A percentile compares a stretch with the other conserved stretches of the same genome.
Conservation (phyloP, 2,113 vertebrate genomes). For the Cricetomys ansorgei region DNA sequence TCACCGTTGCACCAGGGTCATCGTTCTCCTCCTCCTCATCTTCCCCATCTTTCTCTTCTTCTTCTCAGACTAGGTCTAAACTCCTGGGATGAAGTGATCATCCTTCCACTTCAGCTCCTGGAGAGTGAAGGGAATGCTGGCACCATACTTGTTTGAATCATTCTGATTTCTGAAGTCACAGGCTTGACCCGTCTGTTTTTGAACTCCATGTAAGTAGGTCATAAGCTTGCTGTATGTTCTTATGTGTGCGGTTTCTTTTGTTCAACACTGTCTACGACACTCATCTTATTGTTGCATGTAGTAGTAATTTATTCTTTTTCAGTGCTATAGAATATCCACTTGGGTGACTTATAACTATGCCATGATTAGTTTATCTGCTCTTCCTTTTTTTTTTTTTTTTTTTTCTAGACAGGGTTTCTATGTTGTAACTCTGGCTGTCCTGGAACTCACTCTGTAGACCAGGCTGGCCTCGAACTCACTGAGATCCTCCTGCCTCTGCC, state of each 20-base stretch:
- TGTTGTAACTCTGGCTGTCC: too few species aligned
- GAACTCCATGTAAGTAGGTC: background rate
- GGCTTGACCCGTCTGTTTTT: background rate
- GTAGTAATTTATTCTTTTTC: background rate
- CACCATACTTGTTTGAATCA: background rate
- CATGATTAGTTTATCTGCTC: constrained; percentile 19
- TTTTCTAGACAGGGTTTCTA: too few species aligned
- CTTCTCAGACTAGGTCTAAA: background rate
- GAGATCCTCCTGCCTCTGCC: too few species aligned
- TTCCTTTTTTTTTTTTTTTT: too few species aligned
- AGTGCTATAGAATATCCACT: background rate
- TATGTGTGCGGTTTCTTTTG: background rate
- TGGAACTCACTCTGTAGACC: too few species aligned
- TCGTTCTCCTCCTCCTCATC: rapidly evolving
- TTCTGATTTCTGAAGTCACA: background rate
- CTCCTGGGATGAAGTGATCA: background rate
- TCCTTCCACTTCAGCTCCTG: background rate
- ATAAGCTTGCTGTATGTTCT: background rate
- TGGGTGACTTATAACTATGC: background rate
- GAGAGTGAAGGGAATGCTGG: background rate
- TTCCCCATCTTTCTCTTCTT: background rate
- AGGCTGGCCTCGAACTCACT: too few species aligned
- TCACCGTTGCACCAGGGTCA: background rate
- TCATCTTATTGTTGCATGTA: background rate
- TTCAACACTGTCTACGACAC: background rate